A percentile compares a stretch with the other conserved stretches of the same genome.
These are phyloP conservation scores for Candoia aspera DNA, from an alignment of 2,113 vertebrate species.

Conservation along the genomic window DNA sequence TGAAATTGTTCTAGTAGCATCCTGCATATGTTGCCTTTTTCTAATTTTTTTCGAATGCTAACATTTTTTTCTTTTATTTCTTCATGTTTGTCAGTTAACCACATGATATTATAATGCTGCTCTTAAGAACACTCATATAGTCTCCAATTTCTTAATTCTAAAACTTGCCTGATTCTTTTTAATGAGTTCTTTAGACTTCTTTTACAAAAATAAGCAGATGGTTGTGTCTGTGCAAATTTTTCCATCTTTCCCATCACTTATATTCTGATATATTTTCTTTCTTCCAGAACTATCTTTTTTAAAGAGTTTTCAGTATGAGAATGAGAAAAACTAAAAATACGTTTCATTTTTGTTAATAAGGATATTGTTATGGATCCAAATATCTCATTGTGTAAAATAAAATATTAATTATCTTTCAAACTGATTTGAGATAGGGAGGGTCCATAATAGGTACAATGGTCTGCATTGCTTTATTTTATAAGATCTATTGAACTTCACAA, in stretches of 20 bases:
- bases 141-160: constrained; percentile 24
- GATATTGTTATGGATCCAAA: not conserved
- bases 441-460: not conserved
- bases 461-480: not conserved
- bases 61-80: constrained; percentile 55
- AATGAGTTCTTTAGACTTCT: constrained; percentile 57
- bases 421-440: not conserved
- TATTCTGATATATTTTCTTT: not conserved
- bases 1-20: constrained; percentile 49
- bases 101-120: constrained; percentile 56
- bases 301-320: constrained; percentile 10
- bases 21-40: constrained; percentile 66
- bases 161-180: constrained; percentile 17
- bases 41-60: constrained; percentile 44
- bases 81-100: constrained; percentile 54
- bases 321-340: not conserved
- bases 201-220: constrained; percentile 51
- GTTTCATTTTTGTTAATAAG: not conserved
- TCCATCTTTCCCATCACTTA: constrained; percentile 38
- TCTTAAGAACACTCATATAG: constrained; percentile 47
- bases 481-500: not conserved
- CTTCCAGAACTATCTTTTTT: constrained; percentile 13
- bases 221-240: constrained; percentile 22
- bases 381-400: not conserved
- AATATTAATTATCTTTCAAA: not conserved